A percentile compares a stretch with the other conserved stretches of the same genome.
Evolutionary conservation across 2,888 invertebrate species (phyloP).

Genomic region (Drosophila anceps): DNA sequence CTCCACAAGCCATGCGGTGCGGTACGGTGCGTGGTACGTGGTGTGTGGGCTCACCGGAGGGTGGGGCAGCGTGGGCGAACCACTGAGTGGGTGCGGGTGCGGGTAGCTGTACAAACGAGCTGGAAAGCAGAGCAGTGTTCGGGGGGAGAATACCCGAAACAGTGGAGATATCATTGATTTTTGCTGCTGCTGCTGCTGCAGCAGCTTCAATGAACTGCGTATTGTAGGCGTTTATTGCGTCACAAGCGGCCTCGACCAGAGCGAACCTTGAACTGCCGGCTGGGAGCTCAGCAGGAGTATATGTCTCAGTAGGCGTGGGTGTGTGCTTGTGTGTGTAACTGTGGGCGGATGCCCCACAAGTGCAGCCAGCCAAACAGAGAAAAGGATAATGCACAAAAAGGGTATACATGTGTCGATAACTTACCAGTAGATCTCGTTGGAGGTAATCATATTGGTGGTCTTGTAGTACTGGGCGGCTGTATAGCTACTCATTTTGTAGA

Average conservation of each 20-base stretch:
- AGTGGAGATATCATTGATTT: constrained; percentile 52
- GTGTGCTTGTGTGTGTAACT: neutral
- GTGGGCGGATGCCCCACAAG: constrained; percentile 52
- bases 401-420: constrained; percentile 38
- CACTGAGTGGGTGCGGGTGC: constrained; percentile 28
- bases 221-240: constrained; percentile 57
- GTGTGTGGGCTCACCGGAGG: constrained; percentile 47
- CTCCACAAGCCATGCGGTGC: constrained; percentile 24
- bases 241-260: constrained; percentile 55
- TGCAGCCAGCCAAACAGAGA: constrained; percentile 30
- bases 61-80: constrained; percentile 42
- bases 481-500: constrained; percentile 73
- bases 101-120: constrained; percentile 19
- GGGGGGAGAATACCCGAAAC: constrained; percentile 13
- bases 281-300: constrained; percentile 5
- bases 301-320: neutral
- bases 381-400: constrained; percentile 21
- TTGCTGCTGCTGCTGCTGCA: constrained; percentile 37
- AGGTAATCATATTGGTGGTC: constrained; percentile 83
- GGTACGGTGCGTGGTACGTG: constrained; percentile 54
- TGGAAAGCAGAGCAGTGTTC: neutral
- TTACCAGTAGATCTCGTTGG: constrained; percentile 84
- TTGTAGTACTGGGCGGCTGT: constrained; percentile 77
- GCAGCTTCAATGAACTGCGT: constrained; percentile 49
- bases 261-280: constrained; percentile 60